Evolutionary conservation across 2,113 vertebrate genomes (phyloP).

Genomic region (Chlorodrepanis virens): DNA sequence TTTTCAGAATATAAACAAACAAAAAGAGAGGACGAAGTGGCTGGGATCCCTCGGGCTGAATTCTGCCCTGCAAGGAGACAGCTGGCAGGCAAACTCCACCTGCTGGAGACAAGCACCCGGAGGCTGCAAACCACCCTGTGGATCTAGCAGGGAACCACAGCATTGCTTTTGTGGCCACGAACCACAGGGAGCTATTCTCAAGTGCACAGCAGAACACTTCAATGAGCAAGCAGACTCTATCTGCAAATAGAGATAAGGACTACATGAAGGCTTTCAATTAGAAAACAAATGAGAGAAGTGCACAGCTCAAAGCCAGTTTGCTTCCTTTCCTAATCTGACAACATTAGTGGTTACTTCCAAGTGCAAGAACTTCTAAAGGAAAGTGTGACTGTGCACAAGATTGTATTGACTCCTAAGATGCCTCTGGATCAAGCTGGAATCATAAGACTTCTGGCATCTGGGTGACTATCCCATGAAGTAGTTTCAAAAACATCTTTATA

Average conservation of each 20-base stretch:
- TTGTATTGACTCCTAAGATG: fast-evolving
- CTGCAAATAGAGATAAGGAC: background rate
- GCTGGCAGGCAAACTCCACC: background rate
- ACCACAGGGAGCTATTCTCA: background rate
- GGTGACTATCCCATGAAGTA: background rate
- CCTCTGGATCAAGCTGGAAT: background rate
- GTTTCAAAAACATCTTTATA: background rate
- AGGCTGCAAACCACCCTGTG: background rate
- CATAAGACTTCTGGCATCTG: background rate
- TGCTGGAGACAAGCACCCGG: background rate
- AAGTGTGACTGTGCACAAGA: background rate
- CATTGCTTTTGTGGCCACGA: background rate
- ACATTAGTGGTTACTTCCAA: background rate
- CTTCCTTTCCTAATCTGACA: background rate
- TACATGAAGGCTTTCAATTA: background rate
- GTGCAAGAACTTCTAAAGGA: background rate
- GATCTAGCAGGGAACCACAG: background rate
- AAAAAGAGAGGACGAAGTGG: fast-evolving
- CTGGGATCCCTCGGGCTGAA: background rate
- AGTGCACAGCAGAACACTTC: background rate
- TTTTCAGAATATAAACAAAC: background rate
- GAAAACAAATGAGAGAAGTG: fast-evolving
- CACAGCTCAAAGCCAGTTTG: background rate
- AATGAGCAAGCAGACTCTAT: background rate
- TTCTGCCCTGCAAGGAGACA: background rate